A percentile compares a stretch with the other conserved stretches of the same genome.
These are phyloP conservation scores for Brachyalestes nurse DNA, from an alignment of 2,797 vertebrate genomes.

Conservation along the genomic window DNA sequence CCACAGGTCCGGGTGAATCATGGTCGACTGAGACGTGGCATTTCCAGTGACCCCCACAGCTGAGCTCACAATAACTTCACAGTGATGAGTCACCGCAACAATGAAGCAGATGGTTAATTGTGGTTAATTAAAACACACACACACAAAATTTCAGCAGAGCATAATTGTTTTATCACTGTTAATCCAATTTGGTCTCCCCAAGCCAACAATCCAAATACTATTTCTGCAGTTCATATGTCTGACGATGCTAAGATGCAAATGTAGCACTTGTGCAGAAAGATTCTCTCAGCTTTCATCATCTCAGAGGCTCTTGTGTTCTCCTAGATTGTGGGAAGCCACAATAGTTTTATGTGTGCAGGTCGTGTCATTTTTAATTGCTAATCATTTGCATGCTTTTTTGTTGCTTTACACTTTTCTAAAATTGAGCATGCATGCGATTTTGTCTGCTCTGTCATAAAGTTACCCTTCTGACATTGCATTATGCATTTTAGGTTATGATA, in stretches of 20 bases:
- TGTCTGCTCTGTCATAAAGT: neutral
- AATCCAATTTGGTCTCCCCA: neutral
- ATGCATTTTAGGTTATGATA: constrained; percentile 1
- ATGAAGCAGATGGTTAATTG: constrained; percentile 20
- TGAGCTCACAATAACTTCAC: neutral
- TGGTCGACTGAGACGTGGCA: neutral
- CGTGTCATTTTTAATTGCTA: neutral
- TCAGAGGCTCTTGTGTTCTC: neutral
- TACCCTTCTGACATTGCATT: neutral
- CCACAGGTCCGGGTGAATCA: constrained; percentile 15
- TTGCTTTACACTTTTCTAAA: neutral
- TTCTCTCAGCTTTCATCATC: neutral
- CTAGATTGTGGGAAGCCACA: neutral
- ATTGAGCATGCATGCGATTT: neutral
- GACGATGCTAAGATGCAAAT: neutral
- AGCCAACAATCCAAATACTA: neutral
- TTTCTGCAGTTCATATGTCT: neutral
- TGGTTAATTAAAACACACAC: neutral
- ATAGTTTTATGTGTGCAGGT: neutral
- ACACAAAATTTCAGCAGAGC: neutral
- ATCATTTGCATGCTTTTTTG: neutral
- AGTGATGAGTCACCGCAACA: constrained; percentile 23
- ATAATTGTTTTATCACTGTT: neutral
- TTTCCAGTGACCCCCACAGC: constrained; percentile 17
- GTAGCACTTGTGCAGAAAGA: neutral